Conservation (phyloP, 2,113 vertebrate genomes). For the Etheostoma spectabile region DNA sequence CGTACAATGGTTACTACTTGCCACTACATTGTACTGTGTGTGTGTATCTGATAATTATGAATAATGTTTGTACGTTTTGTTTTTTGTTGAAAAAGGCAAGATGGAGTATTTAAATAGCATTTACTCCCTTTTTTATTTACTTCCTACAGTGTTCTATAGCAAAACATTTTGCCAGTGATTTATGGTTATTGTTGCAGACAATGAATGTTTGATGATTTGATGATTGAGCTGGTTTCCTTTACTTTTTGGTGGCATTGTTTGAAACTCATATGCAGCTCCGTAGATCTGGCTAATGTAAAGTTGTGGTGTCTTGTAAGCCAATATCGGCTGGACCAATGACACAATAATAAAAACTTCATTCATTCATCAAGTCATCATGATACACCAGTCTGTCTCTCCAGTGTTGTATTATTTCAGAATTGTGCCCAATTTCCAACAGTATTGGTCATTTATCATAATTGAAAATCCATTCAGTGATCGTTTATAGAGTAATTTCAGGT, state of each 20-base stretch:
- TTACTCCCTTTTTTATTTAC: background rate
- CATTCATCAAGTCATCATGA: background rate
- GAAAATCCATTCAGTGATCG: background rate
- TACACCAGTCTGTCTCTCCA: background rate
- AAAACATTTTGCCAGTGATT: background rate
- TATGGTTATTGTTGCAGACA: background rate
- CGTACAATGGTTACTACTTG: too few relatives aligned
- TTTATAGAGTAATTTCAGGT: slow-evolving; percentile 22
- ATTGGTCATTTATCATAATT: slow-evolving; percentile 33
- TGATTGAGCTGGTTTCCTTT: background rate
- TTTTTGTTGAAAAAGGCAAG: background rate
- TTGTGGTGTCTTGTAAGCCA: background rate
- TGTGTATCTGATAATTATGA: too few relatives aligned
- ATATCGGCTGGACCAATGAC: background rate
- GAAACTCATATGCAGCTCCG: background rate
- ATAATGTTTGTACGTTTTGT: background rate
- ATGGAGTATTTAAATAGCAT: background rate
- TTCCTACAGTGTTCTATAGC: background rate
- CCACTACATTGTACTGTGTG: too few relatives aligned
- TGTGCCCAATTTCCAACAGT: too few relatives aligned
- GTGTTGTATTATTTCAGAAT: too few relatives aligned
- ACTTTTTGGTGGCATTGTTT: background rate
- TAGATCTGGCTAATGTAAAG: background rate
- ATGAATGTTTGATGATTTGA: background rate
- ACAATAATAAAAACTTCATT: background rate